Conservation (phyloP, 2,888 invertebrate genomes). For the Drosophila histrio region DNA sequence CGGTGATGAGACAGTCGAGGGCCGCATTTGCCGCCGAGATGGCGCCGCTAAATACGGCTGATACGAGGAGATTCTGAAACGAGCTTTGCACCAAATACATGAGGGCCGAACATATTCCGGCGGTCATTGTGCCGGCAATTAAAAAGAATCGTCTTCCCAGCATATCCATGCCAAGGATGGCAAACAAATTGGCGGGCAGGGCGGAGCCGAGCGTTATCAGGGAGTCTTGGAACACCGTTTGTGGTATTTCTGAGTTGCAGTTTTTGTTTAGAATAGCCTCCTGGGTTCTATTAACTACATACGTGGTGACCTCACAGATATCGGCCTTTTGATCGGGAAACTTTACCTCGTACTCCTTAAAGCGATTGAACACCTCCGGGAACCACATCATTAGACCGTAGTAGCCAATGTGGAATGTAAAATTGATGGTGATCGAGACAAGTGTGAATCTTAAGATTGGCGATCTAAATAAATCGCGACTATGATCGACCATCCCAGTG, state of each 20-base stretch:
- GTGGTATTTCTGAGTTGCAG: constrained; percentile 90
- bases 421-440: constrained; percentile 94
- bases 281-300: constrained; percentile 90
- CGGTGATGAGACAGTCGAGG: constrained; percentile 95
- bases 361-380: constrained; percentile 96
- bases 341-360: constrained; percentile 90
- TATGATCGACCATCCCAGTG: constrained; percentile 91
- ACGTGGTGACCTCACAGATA: constrained; percentile 91
- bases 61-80: constrained; percentile 92
- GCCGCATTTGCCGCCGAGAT: constrained; percentile 96
- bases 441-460: constrained; percentile 93
- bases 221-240: constrained; percentile 93
- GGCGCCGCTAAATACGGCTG: constrained; percentile 93
- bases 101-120: constrained; percentile 92
- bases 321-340: constrained; percentile 88
- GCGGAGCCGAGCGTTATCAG: constrained; percentile 94
- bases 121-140: constrained; percentile 94
- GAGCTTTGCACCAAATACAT: constrained; percentile 94
- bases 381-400: constrained; percentile 99
- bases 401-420: constrained; percentile 97
- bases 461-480: constrained; percentile 91
- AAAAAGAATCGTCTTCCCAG: constrained; percentile 90
- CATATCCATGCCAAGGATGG: constrained; percentile 92
- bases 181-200: constrained; percentile 93
- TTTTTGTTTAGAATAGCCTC: too few relatives aligned